Percentiles rank a stretch among this genome's conserved stretches.
These are phyloP conservation scores for Hoplias malabaricus DNA, from an alignment of 2,113 vertebrate genomes.

Conservation along the genomic window DNA sequence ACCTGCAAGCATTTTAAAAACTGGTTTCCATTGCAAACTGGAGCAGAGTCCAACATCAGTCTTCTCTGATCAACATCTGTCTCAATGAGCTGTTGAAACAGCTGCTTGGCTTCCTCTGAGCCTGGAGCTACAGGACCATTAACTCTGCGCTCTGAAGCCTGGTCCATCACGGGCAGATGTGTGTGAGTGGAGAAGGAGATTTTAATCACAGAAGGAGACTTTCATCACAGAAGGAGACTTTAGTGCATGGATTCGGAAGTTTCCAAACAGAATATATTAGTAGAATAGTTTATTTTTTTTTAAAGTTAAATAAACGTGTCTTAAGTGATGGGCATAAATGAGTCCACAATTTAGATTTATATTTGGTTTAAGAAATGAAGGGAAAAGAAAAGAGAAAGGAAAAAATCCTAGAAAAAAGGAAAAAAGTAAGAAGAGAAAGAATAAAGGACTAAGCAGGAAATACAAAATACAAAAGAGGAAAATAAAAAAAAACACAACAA, in stretches of 20 bases:
- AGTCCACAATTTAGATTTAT: not conserved
- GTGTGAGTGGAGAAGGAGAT: not conserved
- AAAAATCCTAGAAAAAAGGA: no score
- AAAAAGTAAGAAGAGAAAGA: no score
- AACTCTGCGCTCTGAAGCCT: slow-evolving; percentile 31
- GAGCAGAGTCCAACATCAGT: not conserved
- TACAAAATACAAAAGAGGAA: no score
- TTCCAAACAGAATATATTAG: not conserved
- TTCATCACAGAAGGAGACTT: not conserved
- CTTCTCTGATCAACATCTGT: slow-evolving; percentile 31
- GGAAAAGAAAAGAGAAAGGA: no score
- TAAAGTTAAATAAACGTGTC: not conserved
- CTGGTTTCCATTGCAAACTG: not conserved
- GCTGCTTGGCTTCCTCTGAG: not conserved
- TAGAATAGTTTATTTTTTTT: no score
- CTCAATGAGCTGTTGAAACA: not conserved
- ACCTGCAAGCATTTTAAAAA: not conserved
- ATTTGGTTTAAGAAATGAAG: no score
- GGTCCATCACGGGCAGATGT: slow-evolving; percentile 31
- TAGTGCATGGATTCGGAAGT: not conserved
- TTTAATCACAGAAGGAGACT: not conserved
- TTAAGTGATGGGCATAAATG: not conserved
- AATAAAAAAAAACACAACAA: no score
- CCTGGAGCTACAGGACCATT: not conserved
- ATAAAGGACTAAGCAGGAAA: no score